Conservation (phyloP, 2,888 invertebrate genomes). For the Crepidodera aurea region DNA sequence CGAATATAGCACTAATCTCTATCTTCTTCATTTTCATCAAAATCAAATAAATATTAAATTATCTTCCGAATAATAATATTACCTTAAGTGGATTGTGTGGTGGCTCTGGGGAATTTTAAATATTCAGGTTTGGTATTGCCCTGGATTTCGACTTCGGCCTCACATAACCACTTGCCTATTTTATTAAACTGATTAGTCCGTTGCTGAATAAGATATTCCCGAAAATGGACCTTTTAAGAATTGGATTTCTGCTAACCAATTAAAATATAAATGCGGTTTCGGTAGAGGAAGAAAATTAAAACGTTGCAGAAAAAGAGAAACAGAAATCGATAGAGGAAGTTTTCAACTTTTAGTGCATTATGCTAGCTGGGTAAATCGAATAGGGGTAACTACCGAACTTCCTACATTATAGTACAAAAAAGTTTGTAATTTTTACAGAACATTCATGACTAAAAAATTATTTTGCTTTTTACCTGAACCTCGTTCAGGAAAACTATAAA, state of each 20-base stretch:
- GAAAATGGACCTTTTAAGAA: slow-evolving; percentile 29
- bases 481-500: too few relatives aligned
- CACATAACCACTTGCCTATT: slow-evolving; percentile 25
- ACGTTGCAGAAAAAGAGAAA: slow-evolving; percentile 7
- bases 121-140: slow-evolving; percentile 33
- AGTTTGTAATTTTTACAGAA: too few relatives aligned
- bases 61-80: slow-evolving; percentile 39
- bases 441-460: too few relatives aligned
- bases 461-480: too few relatives aligned
- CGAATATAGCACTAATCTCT: slow-evolving; percentile 28
- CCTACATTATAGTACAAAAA: too few relatives aligned
- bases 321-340: neutral
- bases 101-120: slow-evolving; percentile 37
- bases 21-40: slow-evolving; percentile 39
- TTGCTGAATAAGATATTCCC: slow-evolving; percentile 27
- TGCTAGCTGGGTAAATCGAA: neutral
- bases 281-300: slow-evolving; percentile 7
- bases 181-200: slow-evolving; percentile 29
- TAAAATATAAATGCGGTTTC: slow-evolving; percentile 22
- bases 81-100: slow-evolving; percentile 40
- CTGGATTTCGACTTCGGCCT: slow-evolving; percentile 22
- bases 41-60: slow-evolving; percentile 51
- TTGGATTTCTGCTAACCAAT: slow-evolving; percentile 26
- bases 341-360: neutral
- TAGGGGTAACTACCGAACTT: neutral